These are phyloP conservation scores for Drosophila melanosoma DNA, from an alignment of 2,888 invertebrate genomes.

Conservation along the genomic window DNA sequence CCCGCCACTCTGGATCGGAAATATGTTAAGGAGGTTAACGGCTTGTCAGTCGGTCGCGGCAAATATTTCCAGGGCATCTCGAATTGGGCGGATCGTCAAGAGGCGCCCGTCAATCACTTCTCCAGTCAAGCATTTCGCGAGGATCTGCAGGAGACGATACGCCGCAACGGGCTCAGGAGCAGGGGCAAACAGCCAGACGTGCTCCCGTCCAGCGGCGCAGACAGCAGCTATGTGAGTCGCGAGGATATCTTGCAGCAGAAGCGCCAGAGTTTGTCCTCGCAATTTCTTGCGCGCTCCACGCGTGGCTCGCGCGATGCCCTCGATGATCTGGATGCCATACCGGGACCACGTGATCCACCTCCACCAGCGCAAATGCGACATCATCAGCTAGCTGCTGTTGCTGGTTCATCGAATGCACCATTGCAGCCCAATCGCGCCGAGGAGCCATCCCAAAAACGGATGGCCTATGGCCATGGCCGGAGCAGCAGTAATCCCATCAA, in stretches of 20 bases:
- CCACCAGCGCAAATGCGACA: neutral
- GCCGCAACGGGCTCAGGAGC: slow-evolving; percentile 82
- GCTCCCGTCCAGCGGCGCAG: neutral
- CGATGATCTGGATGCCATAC: slow-evolving; percentile 81
- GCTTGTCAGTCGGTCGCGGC: slow-evolving; percentile 80
- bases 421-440: slow-evolving; percentile 28
- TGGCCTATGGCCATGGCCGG: slow-evolving; percentile 83
- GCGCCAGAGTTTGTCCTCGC: slow-evolving; percentile 82
- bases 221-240: slow-evolving; percentile 82
- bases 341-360: slow-evolving; percentile 54
- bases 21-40: slow-evolving; percentile 71
- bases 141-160: slow-evolving; percentile 84
- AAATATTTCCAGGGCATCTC: slow-evolving; percentile 90
- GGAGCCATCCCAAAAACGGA: slow-evolving; percentile 61
- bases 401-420: slow-evolving; percentile 5
- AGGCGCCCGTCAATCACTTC: slow-evolving; percentile 74
- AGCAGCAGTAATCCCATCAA: slow-evolving; percentile 80
- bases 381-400: neutral
- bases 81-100: slow-evolving; percentile 87
- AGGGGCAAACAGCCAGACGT: slow-evolving; percentile 31
- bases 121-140: slow-evolving; percentile 85
- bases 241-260: slow-evolving; percentile 84
- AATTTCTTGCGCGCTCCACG: slow-evolving; percentile 80
- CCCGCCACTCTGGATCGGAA: slow-evolving; percentile 48
- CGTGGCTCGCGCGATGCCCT: slow-evolving; percentile 83